Evolutionary conservation across 2,113 vertebrate genomes (phyloP).

Genomic region (Dermatemys mawii): DNA sequence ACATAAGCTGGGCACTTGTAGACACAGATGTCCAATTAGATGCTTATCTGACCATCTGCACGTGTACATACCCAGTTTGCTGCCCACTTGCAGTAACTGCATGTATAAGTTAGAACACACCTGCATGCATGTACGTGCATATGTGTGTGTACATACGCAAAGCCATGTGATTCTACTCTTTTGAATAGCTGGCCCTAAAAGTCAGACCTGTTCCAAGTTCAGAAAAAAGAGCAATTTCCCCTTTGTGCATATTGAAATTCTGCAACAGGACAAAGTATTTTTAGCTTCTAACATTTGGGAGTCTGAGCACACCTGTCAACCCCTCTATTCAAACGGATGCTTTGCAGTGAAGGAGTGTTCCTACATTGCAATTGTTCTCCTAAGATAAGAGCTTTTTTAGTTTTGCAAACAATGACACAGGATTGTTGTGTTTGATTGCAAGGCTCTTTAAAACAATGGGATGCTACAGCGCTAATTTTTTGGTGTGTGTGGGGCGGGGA

Average conservation of each 20-base stretch:
- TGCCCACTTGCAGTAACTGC: background rate
- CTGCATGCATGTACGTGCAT: background rate
- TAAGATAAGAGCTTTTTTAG: background rate
- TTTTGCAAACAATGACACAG: background rate
- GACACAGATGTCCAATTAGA: background rate
- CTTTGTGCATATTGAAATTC: slow-evolving; percentile 20
- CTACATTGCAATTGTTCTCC: background rate
- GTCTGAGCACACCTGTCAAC: slow-evolving; percentile 29
- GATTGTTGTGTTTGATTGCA: background rate
- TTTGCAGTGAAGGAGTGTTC: background rate
- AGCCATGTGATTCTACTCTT: background rate
- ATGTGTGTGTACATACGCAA: background rate
- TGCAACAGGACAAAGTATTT: slow-evolving; percentile 34
- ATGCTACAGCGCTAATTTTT: background rate
- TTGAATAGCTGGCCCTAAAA: background rate
- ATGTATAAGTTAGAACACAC: background rate
- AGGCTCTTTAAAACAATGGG: background rate
- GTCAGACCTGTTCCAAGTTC: background rate
- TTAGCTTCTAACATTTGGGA: slow-evolving; percentile 10
- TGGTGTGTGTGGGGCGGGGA: too few relatives aligned
- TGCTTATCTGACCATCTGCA: background rate
- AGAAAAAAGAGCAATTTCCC: slow-evolving; percentile 8
- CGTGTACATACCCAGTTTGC: background rate
- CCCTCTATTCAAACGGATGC: slow-evolving; percentile 20
- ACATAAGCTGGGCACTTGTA: fast-evolving